A percentile compares a stretch with the other conserved stretches of the same genome.
Evolutionary conservation across 2,113 vertebrate species (phyloP).

Genomic region (Pituophis catenifer): DNA sequence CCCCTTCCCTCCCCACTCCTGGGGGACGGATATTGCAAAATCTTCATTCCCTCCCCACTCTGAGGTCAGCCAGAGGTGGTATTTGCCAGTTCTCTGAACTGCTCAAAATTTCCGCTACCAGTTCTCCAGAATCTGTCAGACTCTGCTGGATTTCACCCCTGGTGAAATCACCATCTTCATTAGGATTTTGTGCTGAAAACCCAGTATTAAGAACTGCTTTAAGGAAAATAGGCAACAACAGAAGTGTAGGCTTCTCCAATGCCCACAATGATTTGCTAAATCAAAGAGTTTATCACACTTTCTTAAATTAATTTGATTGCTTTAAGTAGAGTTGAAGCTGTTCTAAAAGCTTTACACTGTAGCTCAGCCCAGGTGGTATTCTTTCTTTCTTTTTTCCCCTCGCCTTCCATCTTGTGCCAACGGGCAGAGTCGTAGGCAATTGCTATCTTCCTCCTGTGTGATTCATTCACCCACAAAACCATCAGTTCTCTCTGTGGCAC

Average conservation of each 20-base stretch:
- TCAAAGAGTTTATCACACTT: neutral
- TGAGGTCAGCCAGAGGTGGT: too few species aligned
- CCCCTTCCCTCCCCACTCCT: too few species aligned
- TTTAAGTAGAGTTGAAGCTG: neutral
- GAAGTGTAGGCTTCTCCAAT: neutral
- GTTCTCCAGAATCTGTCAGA: too few species aligned
- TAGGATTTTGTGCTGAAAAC: neutral
- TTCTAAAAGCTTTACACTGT: constrained; percentile 9
- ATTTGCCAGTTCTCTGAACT: too few species aligned
- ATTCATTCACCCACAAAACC: constrained; percentile 54
- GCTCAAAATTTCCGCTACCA: too few species aligned
- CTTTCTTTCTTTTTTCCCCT: neutral
- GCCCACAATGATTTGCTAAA: neutral
- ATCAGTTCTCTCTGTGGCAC: constrained; percentile 45
- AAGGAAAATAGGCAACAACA: neutral
- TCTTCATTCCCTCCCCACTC: too few species aligned
- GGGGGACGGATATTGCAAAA: too few species aligned
- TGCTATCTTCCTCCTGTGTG: constrained; percentile 29
- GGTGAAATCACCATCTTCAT: neutral
- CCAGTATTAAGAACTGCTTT: neutral
- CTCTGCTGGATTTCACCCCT: too few species aligned
- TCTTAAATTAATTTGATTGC: neutral
- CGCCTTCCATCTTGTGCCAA: constrained; percentile 33
- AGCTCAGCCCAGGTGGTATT: constrained; percentile 21
- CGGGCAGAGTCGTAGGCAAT: constrained; percentile 31